phyloP scores from a whole-genome alignment of 2,888 invertebrate genomes.

The Eristalis tenax region DNA sequence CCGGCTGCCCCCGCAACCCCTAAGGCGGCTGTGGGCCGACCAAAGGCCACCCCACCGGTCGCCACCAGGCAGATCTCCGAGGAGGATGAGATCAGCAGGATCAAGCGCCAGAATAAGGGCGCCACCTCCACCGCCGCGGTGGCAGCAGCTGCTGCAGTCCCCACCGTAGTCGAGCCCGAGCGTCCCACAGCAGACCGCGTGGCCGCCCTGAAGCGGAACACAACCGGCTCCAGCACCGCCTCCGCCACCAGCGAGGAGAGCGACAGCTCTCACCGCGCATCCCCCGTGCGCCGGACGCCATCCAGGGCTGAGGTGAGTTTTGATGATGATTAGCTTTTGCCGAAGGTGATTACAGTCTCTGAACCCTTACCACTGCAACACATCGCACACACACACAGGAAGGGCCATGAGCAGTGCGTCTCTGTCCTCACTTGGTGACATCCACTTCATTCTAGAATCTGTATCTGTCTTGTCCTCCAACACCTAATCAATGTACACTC shows the following conservation, averaged over 20 bases:
- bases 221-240: conserved; percentile 75
- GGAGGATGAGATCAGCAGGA: conserved; percentile 93
- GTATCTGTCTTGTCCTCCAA: conserved; percentile 4
- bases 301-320: conserved; percentile 90
- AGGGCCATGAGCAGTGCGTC: background rate
- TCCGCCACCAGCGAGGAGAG: conserved; percentile 82
- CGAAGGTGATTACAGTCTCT: conserved; percentile 31
- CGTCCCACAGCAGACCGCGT: conserved; percentile 82
- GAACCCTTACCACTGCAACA: conserved; percentile 44
- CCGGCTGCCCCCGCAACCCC: conserved; percentile 84
- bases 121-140: conserved; percentile 83
- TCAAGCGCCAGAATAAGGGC: conserved; percentile 92
- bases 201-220: conserved; percentile 81
- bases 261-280: conserved; percentile 83
- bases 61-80: conserved; percentile 91
- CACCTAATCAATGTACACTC: background rate
- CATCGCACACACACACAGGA: conserved; percentile 1
- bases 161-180: conserved; percentile 82
- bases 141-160: conserved; percentile 76
- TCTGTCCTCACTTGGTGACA: conserved; percentile 20
- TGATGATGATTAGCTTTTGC: conserved; percentile 72
- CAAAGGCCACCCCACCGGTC: conserved; percentile 82
- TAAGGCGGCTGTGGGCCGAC: conserved; percentile 82
- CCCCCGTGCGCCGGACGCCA: conserved; percentile 86
- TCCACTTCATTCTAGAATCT: conserved; percentile 25